Conservation (phyloP, 2,797 vertebrate genomes). For the Chaenodraco wilsoni region DNA sequence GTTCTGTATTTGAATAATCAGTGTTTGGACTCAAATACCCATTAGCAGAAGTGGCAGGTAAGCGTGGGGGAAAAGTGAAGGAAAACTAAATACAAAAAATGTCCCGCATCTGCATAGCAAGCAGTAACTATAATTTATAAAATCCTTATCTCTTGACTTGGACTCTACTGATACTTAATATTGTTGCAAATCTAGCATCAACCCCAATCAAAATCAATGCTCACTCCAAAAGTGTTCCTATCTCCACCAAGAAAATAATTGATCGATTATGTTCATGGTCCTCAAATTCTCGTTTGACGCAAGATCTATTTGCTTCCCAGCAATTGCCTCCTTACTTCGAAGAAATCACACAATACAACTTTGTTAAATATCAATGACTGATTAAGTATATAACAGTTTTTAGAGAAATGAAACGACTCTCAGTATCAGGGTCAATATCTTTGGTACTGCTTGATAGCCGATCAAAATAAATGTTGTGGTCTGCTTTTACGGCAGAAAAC, state of each 20-base stretch:
- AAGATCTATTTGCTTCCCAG: background rate
- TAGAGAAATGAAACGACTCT: background rate
- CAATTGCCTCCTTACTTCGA: background rate
- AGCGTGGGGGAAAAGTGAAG: background rate
- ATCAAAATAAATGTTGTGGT: background rate
- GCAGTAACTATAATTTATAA: background rate
- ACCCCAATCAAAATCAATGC: background rate
- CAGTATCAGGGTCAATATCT: background rate
- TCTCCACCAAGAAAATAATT: no score
- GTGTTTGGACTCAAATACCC: background rate
- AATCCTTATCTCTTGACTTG: background rate
- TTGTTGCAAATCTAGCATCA: background rate
- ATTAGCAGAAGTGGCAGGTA: background rate
- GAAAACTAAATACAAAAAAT: background rate
- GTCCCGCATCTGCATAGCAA: background rate
- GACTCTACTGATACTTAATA: background rate
- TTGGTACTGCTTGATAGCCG: background rate
- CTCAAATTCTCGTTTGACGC: background rate
- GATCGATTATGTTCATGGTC: background rate
- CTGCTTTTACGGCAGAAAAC: background rate
- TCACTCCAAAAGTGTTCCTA: background rate
- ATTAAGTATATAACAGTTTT: no score
- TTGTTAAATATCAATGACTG: background rate
- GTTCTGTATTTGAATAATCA: background rate
- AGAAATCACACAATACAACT: background rate